Base-by-base conservation (phyloP, 1,140 invertebrate species). In the Drosophila miranda region DNA sequence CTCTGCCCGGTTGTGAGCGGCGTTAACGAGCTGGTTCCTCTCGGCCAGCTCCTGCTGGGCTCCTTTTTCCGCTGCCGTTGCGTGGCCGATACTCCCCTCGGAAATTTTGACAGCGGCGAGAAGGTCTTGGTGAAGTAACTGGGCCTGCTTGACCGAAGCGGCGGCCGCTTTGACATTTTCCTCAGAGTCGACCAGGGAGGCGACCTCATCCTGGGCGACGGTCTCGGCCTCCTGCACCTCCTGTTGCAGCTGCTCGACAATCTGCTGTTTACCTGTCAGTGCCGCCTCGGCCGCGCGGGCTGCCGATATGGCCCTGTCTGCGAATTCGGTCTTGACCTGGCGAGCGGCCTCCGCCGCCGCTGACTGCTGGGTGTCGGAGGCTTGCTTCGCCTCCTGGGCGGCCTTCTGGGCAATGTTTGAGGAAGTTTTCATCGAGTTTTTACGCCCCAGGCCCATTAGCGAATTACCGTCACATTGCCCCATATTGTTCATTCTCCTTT, bases 221-320 rank as follows among this genome's bases (percentile, higher is more conserved):
- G 92, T 91, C 58, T 94, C 92, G 0, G 94, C 93, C 74, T 94
- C 94, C 21, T 92, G 92, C 0, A 93, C 91, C 70, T 94, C 93
- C 45, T 92, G 91, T 34, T 92, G 92, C 0, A 94, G 76, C 57
- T 94, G 93, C 41, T 94, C 92, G 0, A 94, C 92, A 6, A 94
- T 92, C 34, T 92, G 92, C 72, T 94, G 92, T 64, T 95, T 95
- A 0, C 93, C 93, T 2, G 93, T 91, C 1, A 94, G 82, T 0
- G 93, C 94, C 0, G 94, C 94, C 64, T 94, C 93, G 0, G 94
- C 94, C 1, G 94, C 94, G 84, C 94, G 94, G 0, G 94, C 94
- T 7, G 94, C 94, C 63, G 94, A 93, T 6, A 93, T 63, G 0
- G 94, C 94, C 79, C 94, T 94, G 23, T 94, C 93, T 0, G 94